A percentile compares a stretch with the other conserved stretches of the same genome.
phyloP scores from a whole-genome alignment of 2,113 vertebrate species.

The Platichthys flesus region DNA sequence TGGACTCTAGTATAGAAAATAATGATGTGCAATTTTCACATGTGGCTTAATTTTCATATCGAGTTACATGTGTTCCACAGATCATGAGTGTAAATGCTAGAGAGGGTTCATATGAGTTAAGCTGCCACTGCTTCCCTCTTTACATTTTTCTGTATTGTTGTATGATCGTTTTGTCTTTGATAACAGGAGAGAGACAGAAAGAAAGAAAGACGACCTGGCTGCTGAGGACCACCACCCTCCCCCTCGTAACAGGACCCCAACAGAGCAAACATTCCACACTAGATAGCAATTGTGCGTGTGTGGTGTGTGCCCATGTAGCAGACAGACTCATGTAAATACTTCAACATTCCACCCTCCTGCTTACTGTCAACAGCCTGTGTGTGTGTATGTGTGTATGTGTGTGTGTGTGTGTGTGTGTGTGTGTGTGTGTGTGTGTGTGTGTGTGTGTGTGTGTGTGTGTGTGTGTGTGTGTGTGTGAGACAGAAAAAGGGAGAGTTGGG shows the following conservation, averaged over 20 bases:
- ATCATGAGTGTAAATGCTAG: neutral
- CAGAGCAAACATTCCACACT: slow-evolving; percentile 76
- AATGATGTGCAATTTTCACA: neutral
- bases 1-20: neutral
- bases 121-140: neutral
- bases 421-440: slow-evolving; percentile 25
- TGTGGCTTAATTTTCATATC: neutral
- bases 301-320: slow-evolving; percentile 5
- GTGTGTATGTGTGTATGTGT: slow-evolving; percentile 20
- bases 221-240: slow-evolving; percentile 35
- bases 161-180: slow-evolving; percentile 11
- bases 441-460: slow-evolving; percentile 26
- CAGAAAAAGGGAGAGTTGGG: neutral
- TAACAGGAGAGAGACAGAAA: slow-evolving; percentile 10
- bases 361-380: slow-evolving; percentile 73
- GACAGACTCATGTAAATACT: slow-evolving; percentile 38
- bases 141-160: neutral
- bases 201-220: slow-evolving; percentile 18
- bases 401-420: slow-evolving; percentile 24
- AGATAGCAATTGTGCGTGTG: slow-evolving; percentile 58
- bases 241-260: slow-evolving; percentile 67
- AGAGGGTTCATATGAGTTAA: neutral
- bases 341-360: slow-evolving; percentile 64
- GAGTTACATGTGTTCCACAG: neutral
- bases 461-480: slow-evolving; percentile 12